Evolutionary conservation across 2,113 vertebrate species (phyloP).

Genomic region (Notiomystis cincta): DNA sequence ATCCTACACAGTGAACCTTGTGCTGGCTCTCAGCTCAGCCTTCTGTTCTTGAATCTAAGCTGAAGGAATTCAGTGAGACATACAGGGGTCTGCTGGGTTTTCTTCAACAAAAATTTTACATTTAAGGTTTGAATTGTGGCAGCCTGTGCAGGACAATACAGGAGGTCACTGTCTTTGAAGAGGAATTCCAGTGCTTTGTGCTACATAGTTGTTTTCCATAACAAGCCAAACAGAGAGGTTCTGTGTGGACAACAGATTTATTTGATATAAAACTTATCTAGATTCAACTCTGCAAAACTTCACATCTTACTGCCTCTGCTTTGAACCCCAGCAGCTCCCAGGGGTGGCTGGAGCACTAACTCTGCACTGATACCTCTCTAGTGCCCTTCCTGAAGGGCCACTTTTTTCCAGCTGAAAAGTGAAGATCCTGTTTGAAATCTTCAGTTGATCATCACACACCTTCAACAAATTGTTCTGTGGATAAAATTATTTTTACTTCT

Average conservation of each 20-base stretch:
- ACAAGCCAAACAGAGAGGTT: background rate
- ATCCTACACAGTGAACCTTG: background rate
- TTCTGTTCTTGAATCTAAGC: background rate
- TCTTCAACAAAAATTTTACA: background rate
- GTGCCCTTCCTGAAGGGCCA: background rate
- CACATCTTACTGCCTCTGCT: background rate
- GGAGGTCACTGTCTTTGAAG: background rate
- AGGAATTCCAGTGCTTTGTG: background rate
- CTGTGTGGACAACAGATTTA: background rate
- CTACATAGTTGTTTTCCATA: background rate
- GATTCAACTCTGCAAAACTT: background rate
- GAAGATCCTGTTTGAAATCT: background rate
- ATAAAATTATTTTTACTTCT: background rate
- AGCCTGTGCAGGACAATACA: background rate
- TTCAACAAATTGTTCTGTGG: background rate
- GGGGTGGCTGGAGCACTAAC: background rate
- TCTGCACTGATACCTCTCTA: background rate
- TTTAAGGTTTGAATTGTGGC: background rate
- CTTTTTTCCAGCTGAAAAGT: background rate
- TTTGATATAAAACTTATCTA: background rate
- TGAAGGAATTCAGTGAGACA: background rate
- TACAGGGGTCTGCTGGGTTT: accelerated
- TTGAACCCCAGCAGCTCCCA: background rate
- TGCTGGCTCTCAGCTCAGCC: background rate
- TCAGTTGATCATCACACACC: background rate